phyloP scores from a whole-genome alignment of 2,113 vertebrate species.

The Xenopus tropicalis region UCB_Xtro_10.0 CM004444.2:146342001-146342500 shows the following conservation, averaged over 20 bases:
- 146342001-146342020: too few relatives aligned
- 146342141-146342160: too few relatives aligned
- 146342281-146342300: constrained; percentile 24
- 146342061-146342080: too few relatives aligned
- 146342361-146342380: constrained; percentile 29
- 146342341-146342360: constrained; percentile 35
- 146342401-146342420: constrained; percentile 39
- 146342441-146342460: not conserved
- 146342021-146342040: too few relatives aligned
- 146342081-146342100: too few relatives aligned
- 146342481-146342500: not conserved
- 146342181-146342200: too few relatives aligned
- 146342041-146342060: too few relatives aligned
- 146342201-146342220: too few relatives aligned
- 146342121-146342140: too few relatives aligned
- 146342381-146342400: constrained; percentile 23
- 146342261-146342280: constrained; percentile 30
- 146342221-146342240: not conserved
- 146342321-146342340: constrained; percentile 32
- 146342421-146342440: constrained; percentile 9
- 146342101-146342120: too few relatives aligned
- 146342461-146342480: not conserved
- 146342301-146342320: constrained; percentile 22
- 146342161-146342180: too few relatives aligned
- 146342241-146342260: constrained; percentile 4